Base-by-base conservation (phyloP, 2,888 invertebrate genomes). In the Caenorhabditis japonica region DNA sequence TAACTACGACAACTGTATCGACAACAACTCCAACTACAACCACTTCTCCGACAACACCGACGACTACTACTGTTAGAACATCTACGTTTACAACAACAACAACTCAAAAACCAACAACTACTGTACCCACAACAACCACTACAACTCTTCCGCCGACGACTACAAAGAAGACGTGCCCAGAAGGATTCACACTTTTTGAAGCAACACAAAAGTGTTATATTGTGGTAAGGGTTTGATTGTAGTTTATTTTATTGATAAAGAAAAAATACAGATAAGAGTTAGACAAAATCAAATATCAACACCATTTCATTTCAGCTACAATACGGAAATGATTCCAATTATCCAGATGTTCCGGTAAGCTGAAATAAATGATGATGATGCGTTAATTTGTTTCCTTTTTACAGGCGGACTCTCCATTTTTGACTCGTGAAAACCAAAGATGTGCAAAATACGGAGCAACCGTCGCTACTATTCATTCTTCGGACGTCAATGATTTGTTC, bases 251-350 rank as follows among this genome's bases (percentile, higher is more conserved):
- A 17, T 8, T 8, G 39, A 19, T 1, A 30, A 43, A 44, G 47
- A 38, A 19, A 23, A 8, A 13, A 5, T 4, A 46, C 1, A 27
- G 27, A 46, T 19, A 13, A 23, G n/a, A 27, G 46, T 27, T 5
- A 12, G 21, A 15, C 33, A 13, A 49, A 47, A 12, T 34, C 36
- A 34, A 19, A 4, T 19, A 21, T 10, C 46, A 43, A n/a, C n/a
- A 51, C 30, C 15, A 39, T 5, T 1, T 34, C 13, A n/a, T 64
- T 64, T 55, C 55, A 64, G 62, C 59, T 70, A 15, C 41, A 33
- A 17, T 70, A 70, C 38, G 69, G 69, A 60, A 70, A 61, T 12
- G 69, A 70, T 12, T 61, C 69, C 41, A 60, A 70, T 49, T 70
- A 61, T 25, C 60, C 60, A 15, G 33, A 41, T 36, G 60, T 70